Base-by-base conservation (phyloP, 2,888 invertebrate species). In the Galeopsomyia nigrocyanea region DNA sequence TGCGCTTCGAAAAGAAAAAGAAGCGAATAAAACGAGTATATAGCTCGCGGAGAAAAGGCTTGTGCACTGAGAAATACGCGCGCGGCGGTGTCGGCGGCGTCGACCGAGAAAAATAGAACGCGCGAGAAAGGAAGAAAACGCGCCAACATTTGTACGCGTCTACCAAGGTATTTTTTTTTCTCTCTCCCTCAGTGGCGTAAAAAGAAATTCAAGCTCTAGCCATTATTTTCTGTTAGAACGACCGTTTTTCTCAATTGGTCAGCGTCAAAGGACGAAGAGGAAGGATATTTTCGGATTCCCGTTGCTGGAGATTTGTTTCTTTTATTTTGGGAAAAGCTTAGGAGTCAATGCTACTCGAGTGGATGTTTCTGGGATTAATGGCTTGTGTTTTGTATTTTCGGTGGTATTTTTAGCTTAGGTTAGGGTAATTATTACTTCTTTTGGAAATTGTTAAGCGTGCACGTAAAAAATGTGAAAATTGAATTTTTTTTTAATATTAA, bases 211-310 rank as follows among this genome's bases (percentile, higher is more conserved):
- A 19, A 26, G 50, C 13, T 46, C 19, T 51, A 68, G 62, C 71
- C 79, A 76, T 80, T 80, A 79, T 77, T 80, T 79, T 79, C 77
- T 75, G 77, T 79, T 80, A 80, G 76, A 77, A 71, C 71, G 64
- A 58, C 75, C 79, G 75, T 80, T 80, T 78, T 80, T 80, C 79
- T 79, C 80, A 81, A 81, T 81, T 80, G 82, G 76, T 81, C 79
- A 79, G 76, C 75, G 79, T 77, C 79, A 77, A 78, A 77, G 74
- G 65, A 63, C 63, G 70, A 68, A 62, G 61, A 50, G 62, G 49
- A 66, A 31, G 21, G 61, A 62, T 61, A 55, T 62, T 68, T 68
- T 51, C 46, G 46, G 26, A 13, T 50, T 64, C 53, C 39, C 7
- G n/a, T 19, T 9, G 21, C 13, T 5, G 13, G 39, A 39, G 39